These are phyloP conservation scores for Spongilla lacustris DNA, from an alignment of 37 sponge, comb jelly and placozoan species.

Conservation along the genomic window DNA sequence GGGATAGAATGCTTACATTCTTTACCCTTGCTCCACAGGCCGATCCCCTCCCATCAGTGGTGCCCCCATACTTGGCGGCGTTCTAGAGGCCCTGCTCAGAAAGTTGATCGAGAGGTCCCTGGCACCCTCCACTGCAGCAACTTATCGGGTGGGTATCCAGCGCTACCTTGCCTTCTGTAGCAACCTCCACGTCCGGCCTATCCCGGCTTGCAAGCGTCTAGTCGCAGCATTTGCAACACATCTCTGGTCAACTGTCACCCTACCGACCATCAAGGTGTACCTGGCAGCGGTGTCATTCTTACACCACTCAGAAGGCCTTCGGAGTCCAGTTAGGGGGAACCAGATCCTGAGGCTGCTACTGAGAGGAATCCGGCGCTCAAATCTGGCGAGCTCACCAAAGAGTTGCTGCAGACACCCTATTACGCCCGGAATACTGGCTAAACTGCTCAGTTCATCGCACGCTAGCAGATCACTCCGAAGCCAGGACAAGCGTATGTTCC, in stretches of 20 bases:
- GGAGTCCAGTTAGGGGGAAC: conserved; percentile 10
- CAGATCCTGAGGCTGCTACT: conserved; percentile 17
- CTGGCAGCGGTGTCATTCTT: conserved; percentile 17
- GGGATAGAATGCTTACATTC: no score
- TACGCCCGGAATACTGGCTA: conserved; percentile 18
- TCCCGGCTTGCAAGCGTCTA: conserved; percentile 16
- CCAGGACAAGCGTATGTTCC: conserved; percentile 24
- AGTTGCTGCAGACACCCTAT: conserved; percentile 21
- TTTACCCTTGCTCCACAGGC: no score
- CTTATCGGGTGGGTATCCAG: conserved; percentile 24
- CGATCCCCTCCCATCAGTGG: no score
- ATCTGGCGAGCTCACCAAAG: not conserved
- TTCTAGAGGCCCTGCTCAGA: no score
- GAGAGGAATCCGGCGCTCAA: conserved; percentile 11
- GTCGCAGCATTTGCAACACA: conserved; percentile 15
- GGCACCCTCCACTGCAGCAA: conserved; percentile 20
- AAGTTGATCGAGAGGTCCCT: not conserved
- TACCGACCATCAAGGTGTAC: conserved; percentile 42
- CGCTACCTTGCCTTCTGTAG: conserved; percentile 20
- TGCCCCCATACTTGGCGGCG: no score
- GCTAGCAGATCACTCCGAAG: not conserved
- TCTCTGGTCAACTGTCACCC: conserved; percentile 9
- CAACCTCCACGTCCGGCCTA: conserved; percentile 4
- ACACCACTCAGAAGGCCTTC: conserved; percentile 23
- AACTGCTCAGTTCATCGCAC: not conserved